Evolutionary conservation across 2,888 invertebrate genomes (phyloP).

Genomic region (Hydraecia micacea): DNA sequence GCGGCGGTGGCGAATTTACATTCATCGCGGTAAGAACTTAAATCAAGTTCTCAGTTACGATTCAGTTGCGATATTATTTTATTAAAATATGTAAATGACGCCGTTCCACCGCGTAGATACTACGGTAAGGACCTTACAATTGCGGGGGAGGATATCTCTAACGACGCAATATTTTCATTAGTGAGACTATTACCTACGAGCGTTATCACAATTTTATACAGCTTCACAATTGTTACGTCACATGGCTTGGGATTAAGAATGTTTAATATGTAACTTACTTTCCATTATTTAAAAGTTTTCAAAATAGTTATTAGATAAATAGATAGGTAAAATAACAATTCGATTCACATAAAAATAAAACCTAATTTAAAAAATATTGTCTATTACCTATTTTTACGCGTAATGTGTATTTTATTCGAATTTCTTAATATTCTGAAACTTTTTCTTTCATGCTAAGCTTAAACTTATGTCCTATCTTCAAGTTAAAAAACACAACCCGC

Average conservation of each 20-base stretch:
- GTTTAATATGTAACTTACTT: slow-evolving; percentile 47
- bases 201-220: slow-evolving; percentile 79
- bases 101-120: slow-evolving; percentile 85
- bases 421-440: slow-evolving; percentile 9
- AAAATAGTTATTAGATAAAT: slow-evolving; percentile 4
- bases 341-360: background rate
- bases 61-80: slow-evolving; percentile 91
- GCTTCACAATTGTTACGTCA: slow-evolving; percentile 72
- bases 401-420: background rate
- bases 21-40: slow-evolving; percentile 91
- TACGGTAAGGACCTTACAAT: slow-evolving; percentile 86
- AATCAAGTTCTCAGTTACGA: slow-evolving; percentile 90
- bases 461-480: slow-evolving; percentile 36
- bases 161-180: slow-evolving; percentile 89
- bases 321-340: background rate
- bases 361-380: background rate
- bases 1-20: slow-evolving; percentile 88
- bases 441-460: slow-evolving; percentile 8
- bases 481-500: slow-evolving; percentile 79
- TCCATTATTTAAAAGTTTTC: slow-evolving; percentile 12
- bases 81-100: slow-evolving; percentile 90
- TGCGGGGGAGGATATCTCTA: slow-evolving; percentile 86
- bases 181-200: slow-evolving; percentile 80
- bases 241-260: slow-evolving; percentile 60
- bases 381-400: too few relatives aligned